Evolutionary conservation across 2,888 invertebrate genomes (phyloP).

Genomic region (Erebia ligea): DNA sequence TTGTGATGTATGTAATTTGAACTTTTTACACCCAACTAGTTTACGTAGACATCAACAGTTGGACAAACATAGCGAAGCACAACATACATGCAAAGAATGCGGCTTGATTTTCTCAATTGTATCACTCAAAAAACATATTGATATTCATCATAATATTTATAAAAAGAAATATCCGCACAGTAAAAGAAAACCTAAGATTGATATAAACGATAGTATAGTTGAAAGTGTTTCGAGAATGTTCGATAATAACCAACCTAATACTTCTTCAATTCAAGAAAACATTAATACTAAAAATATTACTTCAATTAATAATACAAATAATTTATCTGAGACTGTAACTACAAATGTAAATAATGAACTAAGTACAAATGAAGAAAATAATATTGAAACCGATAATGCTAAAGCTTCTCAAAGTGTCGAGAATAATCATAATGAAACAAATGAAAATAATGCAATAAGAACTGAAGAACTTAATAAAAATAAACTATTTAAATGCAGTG

Average conservation of each 20-base stretch:
- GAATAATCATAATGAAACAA: neutral
- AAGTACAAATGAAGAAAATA: neutral
- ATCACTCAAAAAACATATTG: slow-evolving; percentile 1
- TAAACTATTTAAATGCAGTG: slow-evolving; percentile 49
- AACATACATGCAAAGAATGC: slow-evolving; percentile 23
- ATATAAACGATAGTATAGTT: neutral
- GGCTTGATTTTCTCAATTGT: slow-evolving; percentile 24
- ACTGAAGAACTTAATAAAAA: neutral
- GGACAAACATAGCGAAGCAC: slow-evolving; percentile 20
- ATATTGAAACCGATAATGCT: neutral
- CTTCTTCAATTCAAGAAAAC: neutral
- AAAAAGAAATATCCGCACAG: neutral
- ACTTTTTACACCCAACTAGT: slow-evolving; percentile 23
- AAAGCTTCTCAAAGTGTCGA: neutral
- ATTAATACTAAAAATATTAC: neutral
- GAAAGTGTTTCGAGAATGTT: neutral
- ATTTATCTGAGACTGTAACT: neutral
- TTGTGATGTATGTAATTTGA: slow-evolving; percentile 29
- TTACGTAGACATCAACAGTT: neutral
- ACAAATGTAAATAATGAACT: neutral
- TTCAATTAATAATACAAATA: neutral
- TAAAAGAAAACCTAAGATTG: neutral
- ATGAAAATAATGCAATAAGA: neutral
- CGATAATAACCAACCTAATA: neutral
- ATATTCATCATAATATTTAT: neutral